Conservation (phyloP, 2,113 vertebrate genomes). For the Brachyhypopomus occidentalis region DNA sequence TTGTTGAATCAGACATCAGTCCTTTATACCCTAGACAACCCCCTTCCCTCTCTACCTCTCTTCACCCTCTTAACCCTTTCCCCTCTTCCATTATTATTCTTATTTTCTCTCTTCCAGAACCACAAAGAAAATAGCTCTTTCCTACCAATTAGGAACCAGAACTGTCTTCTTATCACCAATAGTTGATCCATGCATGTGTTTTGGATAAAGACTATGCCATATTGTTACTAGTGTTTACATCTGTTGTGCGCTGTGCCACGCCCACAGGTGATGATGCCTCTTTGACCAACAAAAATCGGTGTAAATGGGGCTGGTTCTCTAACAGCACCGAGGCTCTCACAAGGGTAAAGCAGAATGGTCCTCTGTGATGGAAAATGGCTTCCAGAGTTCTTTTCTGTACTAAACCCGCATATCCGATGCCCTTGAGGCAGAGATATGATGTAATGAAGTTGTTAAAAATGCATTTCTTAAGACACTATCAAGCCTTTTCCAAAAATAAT, state of each 20-base stretch:
- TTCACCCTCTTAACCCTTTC: background rate
- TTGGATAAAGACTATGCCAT: no score
- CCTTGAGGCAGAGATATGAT: constrained; percentile 16
- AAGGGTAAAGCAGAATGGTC: no score
- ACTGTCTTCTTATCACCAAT: no score
- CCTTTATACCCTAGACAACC: constrained; percentile 25
- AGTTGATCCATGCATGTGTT: no score
- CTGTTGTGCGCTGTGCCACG: no score
- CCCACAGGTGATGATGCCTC: no score
- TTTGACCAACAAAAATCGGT: no score
- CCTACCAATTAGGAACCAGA: no score
- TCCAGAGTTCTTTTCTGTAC: constrained; percentile 23
- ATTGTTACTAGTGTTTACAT: no score
- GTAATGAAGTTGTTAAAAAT: constrained; percentile 20
- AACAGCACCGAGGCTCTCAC: no score
- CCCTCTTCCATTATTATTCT: background rate
- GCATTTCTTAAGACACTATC: constrained; percentile 16
- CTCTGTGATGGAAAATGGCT: background rate
- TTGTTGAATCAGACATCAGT: constrained; percentile 40
- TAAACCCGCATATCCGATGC: constrained; percentile 33
- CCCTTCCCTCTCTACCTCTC: background rate
- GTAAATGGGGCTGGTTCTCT: no score
- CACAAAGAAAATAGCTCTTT: background rate
- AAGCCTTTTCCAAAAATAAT: background rate
- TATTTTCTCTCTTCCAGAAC: background rate